Conservation (phyloP, 2,888 invertebrate species). For the Drosophila macrospina region DNA sequence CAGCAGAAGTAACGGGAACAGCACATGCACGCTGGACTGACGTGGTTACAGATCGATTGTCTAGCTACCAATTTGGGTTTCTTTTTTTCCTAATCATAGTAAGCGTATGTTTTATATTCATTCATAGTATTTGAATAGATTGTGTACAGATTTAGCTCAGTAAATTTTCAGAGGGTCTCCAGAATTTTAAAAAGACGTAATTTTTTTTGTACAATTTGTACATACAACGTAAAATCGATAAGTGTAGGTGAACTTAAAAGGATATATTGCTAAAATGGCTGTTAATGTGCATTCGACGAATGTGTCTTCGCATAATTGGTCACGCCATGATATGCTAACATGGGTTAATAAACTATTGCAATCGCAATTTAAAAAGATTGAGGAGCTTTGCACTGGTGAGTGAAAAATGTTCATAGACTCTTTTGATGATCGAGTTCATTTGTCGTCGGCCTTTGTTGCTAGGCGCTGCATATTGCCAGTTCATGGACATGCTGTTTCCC, state of each 20-base stretch:
- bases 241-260: not conserved
- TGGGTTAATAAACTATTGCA: constrained; percentile 99
- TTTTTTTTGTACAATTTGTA: constrained; percentile 4
- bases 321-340: constrained; percentile 98
- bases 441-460: not conserved
- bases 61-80: not conserved
- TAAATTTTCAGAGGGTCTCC: not conserved
- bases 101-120: not conserved
- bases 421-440: not conserved
- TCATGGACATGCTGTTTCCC: constrained; percentile 99
- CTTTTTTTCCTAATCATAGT: not conserved
- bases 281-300: constrained; percentile 99
- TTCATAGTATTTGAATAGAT: not conserved
- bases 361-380: constrained; percentile 96
- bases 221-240: not conserved
- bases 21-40: not conserved
- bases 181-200: constrained; percentile 3
- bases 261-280: constrained; percentile 88
- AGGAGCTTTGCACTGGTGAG: constrained; percentile 94
- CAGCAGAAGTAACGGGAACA: not conserved
- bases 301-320: constrained; percentile 97
- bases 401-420: not conserved
- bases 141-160: not conserved
- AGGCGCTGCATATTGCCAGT: constrained; percentile 99
- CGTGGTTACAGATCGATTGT: not conserved